phyloP scores from a whole-genome alignment of 2,888 invertebrate species.

The Phaonia tiefii region DNA sequence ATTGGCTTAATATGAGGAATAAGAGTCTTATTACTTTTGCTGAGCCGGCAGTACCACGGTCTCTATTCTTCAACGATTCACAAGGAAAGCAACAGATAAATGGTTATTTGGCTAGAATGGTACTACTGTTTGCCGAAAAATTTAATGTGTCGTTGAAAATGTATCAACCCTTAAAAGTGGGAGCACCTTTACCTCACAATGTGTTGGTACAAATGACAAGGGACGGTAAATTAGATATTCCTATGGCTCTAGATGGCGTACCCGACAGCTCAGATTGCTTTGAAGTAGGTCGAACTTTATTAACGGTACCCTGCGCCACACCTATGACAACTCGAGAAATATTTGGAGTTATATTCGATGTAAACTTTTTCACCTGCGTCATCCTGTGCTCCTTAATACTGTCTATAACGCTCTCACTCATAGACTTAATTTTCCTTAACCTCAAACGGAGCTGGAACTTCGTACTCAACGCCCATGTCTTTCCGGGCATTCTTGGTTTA shows the following conservation, averaged over 20 bases:
- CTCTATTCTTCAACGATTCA: slow-evolving; percentile 63
- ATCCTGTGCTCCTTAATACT: neutral
- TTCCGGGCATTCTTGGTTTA: neutral
- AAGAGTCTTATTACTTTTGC: slow-evolving; percentile 63
- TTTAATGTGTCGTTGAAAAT: slow-evolving; percentile 69
- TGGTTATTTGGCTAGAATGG: slow-evolving; percentile 69
- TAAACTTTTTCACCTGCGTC: slow-evolving; percentile 1
- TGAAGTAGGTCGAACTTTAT: neutral
- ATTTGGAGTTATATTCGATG: slow-evolving; percentile 21
- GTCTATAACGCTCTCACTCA: neutral
- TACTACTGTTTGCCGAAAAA: slow-evolving; percentile 65
- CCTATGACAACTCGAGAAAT: neutral
- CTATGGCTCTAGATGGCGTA: neutral
- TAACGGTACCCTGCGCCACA: slow-evolving; percentile 42
- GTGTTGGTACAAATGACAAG: neutral
- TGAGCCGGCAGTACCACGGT: slow-evolving; percentile 70
- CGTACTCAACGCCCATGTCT: neutral
- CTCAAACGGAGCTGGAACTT: neutral
- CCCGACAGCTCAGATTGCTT: neutral
- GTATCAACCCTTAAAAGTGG: neutral
- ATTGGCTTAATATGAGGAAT: slow-evolving; percentile 37
- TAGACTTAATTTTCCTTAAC: neutral
- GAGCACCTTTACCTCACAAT: slow-evolving; percentile 14
- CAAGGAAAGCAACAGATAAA: slow-evolving; percentile 47
- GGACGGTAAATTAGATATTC: neutral